Evolutionary conservation across 2,113 vertebrate species (phyloP).

Genomic region (Uropsilus gracilis): DNA sequence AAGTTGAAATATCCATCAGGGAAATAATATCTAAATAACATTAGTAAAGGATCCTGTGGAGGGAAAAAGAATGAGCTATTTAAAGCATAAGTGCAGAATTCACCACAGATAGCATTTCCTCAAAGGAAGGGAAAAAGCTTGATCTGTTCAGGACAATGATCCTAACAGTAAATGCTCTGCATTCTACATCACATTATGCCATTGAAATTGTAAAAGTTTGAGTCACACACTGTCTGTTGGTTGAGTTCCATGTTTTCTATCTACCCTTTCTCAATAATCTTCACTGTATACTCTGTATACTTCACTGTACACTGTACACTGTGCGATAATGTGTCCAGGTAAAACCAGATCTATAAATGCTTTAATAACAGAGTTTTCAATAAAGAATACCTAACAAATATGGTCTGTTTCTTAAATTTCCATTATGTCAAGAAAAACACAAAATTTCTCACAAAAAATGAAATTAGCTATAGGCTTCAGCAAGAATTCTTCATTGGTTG

Average conservation of each 20-base stretch:
- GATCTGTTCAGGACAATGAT: not conserved
- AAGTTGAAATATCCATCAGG: constrained; percentile 54
- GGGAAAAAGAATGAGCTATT: constrained; percentile 45
- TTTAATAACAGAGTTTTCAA: constrained; percentile 1
- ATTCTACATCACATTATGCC: constrained; percentile 2
- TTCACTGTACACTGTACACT: too few relatives aligned
- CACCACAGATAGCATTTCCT: constrained; percentile 64
- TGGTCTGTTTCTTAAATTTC: not conserved
- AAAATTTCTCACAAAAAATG: not conserved
- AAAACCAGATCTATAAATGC: constrained; percentile 10
- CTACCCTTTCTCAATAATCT: not conserved
- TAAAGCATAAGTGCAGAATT: constrained; percentile 43
- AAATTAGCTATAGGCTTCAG: not conserved
- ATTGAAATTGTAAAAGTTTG: not conserved
- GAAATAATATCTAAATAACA: constrained; percentile 62
- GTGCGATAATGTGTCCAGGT: not conserved
- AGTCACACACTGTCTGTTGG: not conserved
- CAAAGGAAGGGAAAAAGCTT: constrained; percentile 45
- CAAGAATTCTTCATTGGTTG: not conserved
- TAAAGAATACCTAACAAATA: not conserved
- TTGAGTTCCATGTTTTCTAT: not conserved
- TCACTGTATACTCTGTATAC: too few relatives aligned
- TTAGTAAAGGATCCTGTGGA: constrained; percentile 32
- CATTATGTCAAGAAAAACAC: not conserved
- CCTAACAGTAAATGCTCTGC: not conserved